Evolutionary conservation across 2,797 vertebrate species (phyloP).

Genomic region (Mus caroli): DNA sequence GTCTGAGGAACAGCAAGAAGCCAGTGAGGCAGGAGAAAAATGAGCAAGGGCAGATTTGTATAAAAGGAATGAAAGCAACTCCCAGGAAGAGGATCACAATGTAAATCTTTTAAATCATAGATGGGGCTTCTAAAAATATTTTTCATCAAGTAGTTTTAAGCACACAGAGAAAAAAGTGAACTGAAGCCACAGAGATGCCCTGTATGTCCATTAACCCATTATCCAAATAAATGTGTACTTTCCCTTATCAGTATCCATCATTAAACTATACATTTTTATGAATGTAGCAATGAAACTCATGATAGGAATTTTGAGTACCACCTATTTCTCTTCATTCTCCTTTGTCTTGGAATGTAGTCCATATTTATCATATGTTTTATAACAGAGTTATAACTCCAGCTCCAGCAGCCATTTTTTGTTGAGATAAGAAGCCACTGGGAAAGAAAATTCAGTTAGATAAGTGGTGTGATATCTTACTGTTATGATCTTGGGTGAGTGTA

Average conservation of each 20-base stretch:
- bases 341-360: neutral
- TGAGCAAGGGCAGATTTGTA: neutral
- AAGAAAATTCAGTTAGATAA: neutral
- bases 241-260: neutral
- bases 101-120: conserved; percentile 31
- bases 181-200: neutral
- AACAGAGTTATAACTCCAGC: too few species aligned
- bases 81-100: neutral
- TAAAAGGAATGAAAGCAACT: conserved; percentile 32
- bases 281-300: neutral
- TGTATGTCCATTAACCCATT: neutral
- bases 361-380: neutral
- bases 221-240: neutral
- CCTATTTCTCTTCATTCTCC: neutral
- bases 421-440: neutral
- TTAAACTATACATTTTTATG: neutral
- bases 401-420: neutral
- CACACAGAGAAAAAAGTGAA: neutral
- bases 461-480: neutral
- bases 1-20: neutral
- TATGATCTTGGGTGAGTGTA: neutral
- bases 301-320: neutral
- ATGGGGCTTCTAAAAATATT: conserved; percentile 26
- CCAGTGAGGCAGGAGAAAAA: neutral
- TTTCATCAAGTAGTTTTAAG: neutral